Percentiles rank a stretch among this genome's conserved stretches.
Conservation (phyloP, 1,140 invertebrate species). For the Thaumetopoea pityocampa region DNA sequence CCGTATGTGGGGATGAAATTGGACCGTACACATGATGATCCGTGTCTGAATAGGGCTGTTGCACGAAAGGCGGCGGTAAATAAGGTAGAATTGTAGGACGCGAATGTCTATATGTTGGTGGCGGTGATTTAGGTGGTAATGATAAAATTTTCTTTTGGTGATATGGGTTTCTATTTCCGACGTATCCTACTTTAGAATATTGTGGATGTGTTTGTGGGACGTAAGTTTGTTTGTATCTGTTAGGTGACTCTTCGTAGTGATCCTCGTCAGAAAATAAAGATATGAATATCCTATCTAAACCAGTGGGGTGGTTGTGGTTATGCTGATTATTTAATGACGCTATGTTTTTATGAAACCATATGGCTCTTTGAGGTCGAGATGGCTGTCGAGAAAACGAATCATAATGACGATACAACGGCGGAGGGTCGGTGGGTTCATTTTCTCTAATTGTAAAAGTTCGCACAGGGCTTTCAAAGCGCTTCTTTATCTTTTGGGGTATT, state of each 20-base stretch:
- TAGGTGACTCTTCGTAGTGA: conserved; percentile 27
- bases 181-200: conserved; percentile 42
- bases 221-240: conserved; percentile 38
- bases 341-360: conserved; percentile 67
- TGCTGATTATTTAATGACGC: conserved; percentile 31
- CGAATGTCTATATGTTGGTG: conserved; percentile 30
- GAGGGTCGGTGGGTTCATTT: conserved; percentile 38
- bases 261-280: conserved; percentile 55
- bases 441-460: conserved; percentile 71
- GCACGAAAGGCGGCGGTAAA: conserved; percentile 25
- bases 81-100: conserved; percentile 31
- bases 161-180: conserved; percentile 34
- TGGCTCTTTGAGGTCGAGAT: conserved; percentile 40
- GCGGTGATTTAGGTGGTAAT: conserved; percentile 38
- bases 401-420: conserved; percentile 14
- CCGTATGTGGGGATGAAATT: conserved; percentile 24
- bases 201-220: conserved; percentile 24
- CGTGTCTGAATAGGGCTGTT: conserved; percentile 36
- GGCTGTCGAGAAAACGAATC: background rate
- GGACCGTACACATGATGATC: conserved; percentile 17
- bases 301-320: conserved; percentile 30
- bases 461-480: conserved; percentile 59
- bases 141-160: conserved; percentile 38
- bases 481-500: conserved; percentile 45
- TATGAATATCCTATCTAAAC: conserved; percentile 57